Evolutionary conservation across 2,797 vertebrate species (phyloP).

Genomic region (Semotilus atromaculatus): DNA sequence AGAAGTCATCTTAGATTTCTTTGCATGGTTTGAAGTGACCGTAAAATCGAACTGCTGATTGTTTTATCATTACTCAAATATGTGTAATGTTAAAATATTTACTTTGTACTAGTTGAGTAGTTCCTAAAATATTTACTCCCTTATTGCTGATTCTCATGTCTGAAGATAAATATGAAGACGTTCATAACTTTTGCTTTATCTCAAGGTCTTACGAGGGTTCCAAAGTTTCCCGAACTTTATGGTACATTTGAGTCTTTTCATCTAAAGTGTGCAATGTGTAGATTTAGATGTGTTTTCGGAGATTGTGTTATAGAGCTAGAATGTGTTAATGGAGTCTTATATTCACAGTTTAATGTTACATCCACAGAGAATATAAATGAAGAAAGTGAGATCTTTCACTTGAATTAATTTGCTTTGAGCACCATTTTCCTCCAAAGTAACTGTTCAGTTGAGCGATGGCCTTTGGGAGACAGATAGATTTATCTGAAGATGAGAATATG

Average conservation of each 20-base stretch:
- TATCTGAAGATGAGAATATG: conserved; percentile 37
- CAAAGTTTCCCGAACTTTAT: conserved; percentile 75
- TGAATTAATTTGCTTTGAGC: conserved; percentile 47
- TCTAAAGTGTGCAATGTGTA: neutral
- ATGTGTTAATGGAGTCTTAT: neutral
- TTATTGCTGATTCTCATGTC: neutral
- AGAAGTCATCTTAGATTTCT: conserved; percentile 22
- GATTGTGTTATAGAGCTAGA: conserved; percentile 20
- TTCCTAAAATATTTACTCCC: conserved; percentile 55
- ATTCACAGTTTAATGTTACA: neutral
- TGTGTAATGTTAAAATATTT: neutral
- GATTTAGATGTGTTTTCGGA: neutral
- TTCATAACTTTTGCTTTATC: conserved; percentile 50
- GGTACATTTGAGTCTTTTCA: conserved; percentile 67
- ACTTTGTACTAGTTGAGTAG: neutral
- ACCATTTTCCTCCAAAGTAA: conserved; percentile 50
- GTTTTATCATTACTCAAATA: neutral
- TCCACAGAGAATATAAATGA: neutral
- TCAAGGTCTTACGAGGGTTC: conserved; percentile 76
- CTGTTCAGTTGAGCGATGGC: conserved; percentile 34
- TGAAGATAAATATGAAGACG: neutral
- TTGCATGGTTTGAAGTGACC: neutral
- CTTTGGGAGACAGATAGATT: conserved; percentile 42
- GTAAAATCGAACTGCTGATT: neutral
- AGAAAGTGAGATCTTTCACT: conserved; percentile 46